A percentile compares a stretch with the other conserved stretches of the same genome.
Conservation (phyloP, 1,140 invertebrate species). For the Lutraria rhynchaena region DNA sequence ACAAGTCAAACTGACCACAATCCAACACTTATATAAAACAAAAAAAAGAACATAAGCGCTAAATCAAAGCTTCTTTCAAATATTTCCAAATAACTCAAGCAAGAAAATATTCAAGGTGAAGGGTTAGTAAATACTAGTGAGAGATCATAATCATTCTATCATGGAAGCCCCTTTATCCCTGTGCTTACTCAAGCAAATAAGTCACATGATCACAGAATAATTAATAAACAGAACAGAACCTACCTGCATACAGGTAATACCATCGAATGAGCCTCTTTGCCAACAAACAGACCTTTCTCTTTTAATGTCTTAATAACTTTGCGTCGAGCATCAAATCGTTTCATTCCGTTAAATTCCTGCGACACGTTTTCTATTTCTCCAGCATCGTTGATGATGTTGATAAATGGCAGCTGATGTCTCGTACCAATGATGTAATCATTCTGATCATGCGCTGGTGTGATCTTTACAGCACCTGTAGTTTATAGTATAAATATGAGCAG, state of each 20-base stretch:
- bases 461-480: constrained; percentile 97
- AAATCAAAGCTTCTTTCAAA: too few relatives aligned
- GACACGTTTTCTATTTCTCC: constrained; percentile 65
- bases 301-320: constrained; percentile 90
- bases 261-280: constrained; percentile 95
- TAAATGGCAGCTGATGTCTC: constrained; percentile 91
- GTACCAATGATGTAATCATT: constrained; percentile 98
- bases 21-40: constrained; percentile 15
- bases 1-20: not conserved
- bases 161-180: too few relatives aligned
- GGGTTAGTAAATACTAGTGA: too few relatives aligned
- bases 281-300: constrained; percentile 89
- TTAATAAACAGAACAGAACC: constrained; percentile 7
- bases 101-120: too few relatives aligned
- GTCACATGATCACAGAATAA: not conserved
- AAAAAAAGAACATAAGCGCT: too few relatives aligned
- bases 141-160: too few relatives aligned
- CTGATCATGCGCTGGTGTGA: constrained; percentile 98
- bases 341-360: constrained; percentile 88
- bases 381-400: constrained; percentile 93
- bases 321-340: constrained; percentile 94
- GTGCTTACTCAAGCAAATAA: not conserved
- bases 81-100: too few relatives aligned
- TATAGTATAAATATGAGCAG: too few relatives aligned
- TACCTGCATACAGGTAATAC: constrained; percentile 95